phyloP scores from a whole-genome alignment of 2,113 vertebrate genomes.

The Thamnophis sirtalis region DNA sequence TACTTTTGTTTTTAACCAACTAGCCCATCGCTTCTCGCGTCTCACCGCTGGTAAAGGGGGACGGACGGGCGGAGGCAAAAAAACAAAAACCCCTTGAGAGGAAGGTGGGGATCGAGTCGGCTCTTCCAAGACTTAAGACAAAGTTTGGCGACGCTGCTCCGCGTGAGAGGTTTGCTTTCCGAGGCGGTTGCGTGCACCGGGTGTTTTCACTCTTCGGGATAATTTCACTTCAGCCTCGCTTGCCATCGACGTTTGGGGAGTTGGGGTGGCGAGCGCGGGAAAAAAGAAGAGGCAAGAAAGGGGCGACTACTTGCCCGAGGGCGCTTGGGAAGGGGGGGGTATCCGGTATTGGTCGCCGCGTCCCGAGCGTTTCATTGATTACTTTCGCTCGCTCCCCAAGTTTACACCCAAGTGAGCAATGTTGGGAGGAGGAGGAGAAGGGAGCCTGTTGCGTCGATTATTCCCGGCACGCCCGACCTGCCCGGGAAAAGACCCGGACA shows the following conservation, averaged over 20 bases:
- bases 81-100: not conserved
- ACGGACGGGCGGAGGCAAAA: not conserved
- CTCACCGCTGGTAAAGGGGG: not conserved
- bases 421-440: not conserved
- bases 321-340: not conserved
- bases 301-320: not conserved
- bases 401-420: not conserved
- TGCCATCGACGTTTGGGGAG: not conserved
- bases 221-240: not conserved
- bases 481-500: slow-evolving; percentile 15
- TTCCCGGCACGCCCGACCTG: slow-evolving; percentile 1
- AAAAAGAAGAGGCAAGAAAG: not conserved
- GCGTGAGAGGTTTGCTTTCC: not conserved
- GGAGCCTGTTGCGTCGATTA: not conserved
- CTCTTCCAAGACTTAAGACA: not conserved
- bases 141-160: not conserved
- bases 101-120: not conserved
- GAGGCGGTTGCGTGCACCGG: not conserved
- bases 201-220: rapidly evolving
- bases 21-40: not conserved
- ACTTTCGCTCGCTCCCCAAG: not conserved
- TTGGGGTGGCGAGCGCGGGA: not conserved
- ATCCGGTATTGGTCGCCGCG: not conserved
- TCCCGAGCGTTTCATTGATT: not conserved
- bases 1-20: not conserved